A percentile compares a stretch with the other conserved stretches of the same genome.
Evolutionary conservation across 2,888 invertebrate species (phyloP).

Genomic region (Steromphala cineraria): DNA sequence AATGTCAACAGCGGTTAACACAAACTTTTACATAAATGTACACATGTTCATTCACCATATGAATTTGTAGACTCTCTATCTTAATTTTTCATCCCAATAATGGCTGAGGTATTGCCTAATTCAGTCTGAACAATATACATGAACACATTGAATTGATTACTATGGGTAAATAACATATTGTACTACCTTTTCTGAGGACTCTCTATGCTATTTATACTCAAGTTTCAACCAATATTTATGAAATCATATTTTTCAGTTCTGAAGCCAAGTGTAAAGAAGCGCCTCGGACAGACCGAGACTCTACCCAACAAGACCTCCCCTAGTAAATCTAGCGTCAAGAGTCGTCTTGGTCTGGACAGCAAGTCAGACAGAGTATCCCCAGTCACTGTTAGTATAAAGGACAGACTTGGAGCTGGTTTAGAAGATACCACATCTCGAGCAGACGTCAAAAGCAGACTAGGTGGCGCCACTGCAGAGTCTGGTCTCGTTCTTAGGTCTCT

Average conservation of each 20-base stretch:
- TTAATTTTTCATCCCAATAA: too few species aligned
- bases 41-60: too few species aligned
- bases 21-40: too few species aligned
- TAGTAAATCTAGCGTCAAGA: background rate
- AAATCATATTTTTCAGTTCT: background rate
- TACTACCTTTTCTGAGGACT: too few species aligned
- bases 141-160: too few species aligned
- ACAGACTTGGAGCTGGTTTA: background rate
- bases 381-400: background rate
- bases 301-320: background rate
- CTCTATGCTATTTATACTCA: too few species aligned
- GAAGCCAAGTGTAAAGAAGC: constrained; percentile 21
- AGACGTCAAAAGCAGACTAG: background rate
- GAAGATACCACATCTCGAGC: background rate
- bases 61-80: too few species aligned
- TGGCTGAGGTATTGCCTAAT: too few species aligned
- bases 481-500: background rate
- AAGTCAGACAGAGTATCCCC: background rate
- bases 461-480: background rate
- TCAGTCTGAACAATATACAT: too few species aligned
- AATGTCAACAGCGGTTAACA: too few species aligned
- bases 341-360: background rate
- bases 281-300: constrained; percentile 16
- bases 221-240: too few species aligned
- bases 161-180: too few species aligned